A percentile compares a stretch with the other conserved stretches of the same genome.
Evolutionary conservation across 2,888 invertebrate genomes (phyloP).

Genomic region (Nomada lathburiana): DNA sequence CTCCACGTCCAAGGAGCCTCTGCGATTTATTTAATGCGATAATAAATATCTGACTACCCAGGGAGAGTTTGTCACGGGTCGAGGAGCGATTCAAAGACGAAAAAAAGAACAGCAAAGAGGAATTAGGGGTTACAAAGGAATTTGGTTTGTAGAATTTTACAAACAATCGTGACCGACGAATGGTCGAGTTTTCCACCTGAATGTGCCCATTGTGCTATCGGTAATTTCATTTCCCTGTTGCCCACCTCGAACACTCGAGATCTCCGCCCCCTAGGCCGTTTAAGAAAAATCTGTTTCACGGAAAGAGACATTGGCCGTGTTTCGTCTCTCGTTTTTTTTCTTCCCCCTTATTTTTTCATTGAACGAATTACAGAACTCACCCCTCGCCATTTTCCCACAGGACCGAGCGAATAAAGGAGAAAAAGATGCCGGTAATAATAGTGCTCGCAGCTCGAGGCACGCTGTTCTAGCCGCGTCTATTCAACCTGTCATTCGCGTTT

Average conservation of each 20-base stretch:
- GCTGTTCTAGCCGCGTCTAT: constrained; percentile 75
- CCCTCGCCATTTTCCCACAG: constrained; percentile 69
- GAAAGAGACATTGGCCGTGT: background rate
- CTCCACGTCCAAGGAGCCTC: too few relatives aligned
- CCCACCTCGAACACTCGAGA: constrained; percentile 63
- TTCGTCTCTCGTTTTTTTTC: constrained; percentile 20
- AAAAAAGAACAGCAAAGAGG: background rate
- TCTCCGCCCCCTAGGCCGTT: constrained; percentile 60
- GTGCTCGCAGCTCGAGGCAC: constrained; percentile 63
- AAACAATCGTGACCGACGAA: constrained; percentile 24
- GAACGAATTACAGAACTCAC: constrained; percentile 56
- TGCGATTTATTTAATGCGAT: too few relatives aligned
- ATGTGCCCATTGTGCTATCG: constrained; percentile 23
- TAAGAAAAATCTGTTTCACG: constrained; percentile 34
- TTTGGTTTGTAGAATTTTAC: constrained; percentile 19
- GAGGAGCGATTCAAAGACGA: background rate
- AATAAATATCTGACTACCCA: background rate
- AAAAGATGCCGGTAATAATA: constrained; percentile 74
- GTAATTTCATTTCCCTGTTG: constrained; percentile 35
- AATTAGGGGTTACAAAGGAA: background rate
- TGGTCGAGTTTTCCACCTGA: constrained; percentile 30
- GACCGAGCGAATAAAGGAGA: constrained; percentile 65
- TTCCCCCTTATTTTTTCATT: background rate
- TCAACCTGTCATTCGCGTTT: constrained; percentile 80
- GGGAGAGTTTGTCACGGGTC: background rate